Base-by-base conservation (phyloP, 2,797 vertebrate genomes). In the Balearica regulorum region DNA sequence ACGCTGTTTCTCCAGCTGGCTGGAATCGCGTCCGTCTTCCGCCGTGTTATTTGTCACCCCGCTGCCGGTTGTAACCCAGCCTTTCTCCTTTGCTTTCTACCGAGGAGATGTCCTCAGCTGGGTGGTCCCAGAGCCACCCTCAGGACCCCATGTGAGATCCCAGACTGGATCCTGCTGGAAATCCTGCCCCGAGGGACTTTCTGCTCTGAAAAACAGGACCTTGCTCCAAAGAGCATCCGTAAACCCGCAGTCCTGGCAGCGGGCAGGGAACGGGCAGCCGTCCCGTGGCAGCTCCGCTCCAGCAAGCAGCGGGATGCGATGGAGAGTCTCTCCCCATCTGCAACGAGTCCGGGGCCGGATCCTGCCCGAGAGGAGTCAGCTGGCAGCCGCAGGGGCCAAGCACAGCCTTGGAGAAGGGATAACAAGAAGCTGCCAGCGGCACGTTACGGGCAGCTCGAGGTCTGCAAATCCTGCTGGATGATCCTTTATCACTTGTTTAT, bases 1-100 rank as follows among this genome's bases (percentile, higher is more conserved):
- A 83, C 93, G 91, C 91, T 89, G 75, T 92, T 94, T 75, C 95
- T 96, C 93, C 93, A 96, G 91, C 94, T 94, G 89, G 55, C 90
- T 88, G 87, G 91, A 53, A 85, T 91, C 72, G 60, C 6, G 22
- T 61, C 80, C 86, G 79, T 83, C 93, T 91, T 85, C 55, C 53
- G 8, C 44, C 0, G 6, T 25, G 61, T 83, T 90, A 91, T 94
- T 81, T 88, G 89, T 94, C 91, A 80, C 80, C 79, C 2, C 2
- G n/a, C 68, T 78, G 80, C 76, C 77, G 81, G 92, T 75, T 75
- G 77, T 68, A 78, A 88, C 58, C 64, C 29, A 29, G 68, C 61
- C 25, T 87, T 95, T 83, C 54, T 88, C 64, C 46, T 62, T 20
- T n/a, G 35, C 48, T 73, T 83, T 60, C 91, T 29, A 17, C 43